Evolutionary conservation across 2,888 invertebrate genomes (phyloP).

Genomic region (Amiota mariae): DNA sequence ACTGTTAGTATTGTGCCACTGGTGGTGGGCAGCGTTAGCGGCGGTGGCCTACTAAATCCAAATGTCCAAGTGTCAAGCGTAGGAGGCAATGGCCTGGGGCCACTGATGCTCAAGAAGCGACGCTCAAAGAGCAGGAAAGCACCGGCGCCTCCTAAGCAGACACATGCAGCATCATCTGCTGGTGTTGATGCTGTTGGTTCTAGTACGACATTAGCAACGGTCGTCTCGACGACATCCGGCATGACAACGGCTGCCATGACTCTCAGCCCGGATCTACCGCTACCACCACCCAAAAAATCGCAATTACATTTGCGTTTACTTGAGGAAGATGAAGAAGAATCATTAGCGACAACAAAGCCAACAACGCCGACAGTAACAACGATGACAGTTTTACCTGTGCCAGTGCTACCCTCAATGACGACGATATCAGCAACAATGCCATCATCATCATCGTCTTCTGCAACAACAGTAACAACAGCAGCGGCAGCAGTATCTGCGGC

Average conservation of each 20-base stretch:
- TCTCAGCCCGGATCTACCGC: neutral
- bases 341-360: slow-evolving; percentile 23
- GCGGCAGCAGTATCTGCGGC: slow-evolving; percentile 50
- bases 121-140: slow-evolving; percentile 79
- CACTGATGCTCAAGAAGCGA: slow-evolving; percentile 75
- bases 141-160: slow-evolving; percentile 75
- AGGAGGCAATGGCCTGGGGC: slow-evolving; percentile 74
- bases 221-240: slow-evolving; percentile 21
- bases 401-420: slow-evolving; percentile 40
- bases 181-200: neutral
- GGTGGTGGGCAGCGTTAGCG: slow-evolving; percentile 63
- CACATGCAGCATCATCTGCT: slow-evolving; percentile 48
- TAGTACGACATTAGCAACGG: neutral
- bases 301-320: slow-evolving; percentile 5
- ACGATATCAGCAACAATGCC: slow-evolving; percentile 57
- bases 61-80: slow-evolving; percentile 66
- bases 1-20: slow-evolving; percentile 63
- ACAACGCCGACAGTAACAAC: slow-evolving; percentile 35
- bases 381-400: neutral
- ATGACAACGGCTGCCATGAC: slow-evolving; percentile 39
- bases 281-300: neutral
- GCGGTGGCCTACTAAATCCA: slow-evolving; percentile 69
- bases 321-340: slow-evolving; percentile 10
- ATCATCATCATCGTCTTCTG: slow-evolving; percentile 47
- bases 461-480: slow-evolving; percentile 32